Evolutionary conservation across 2,113 vertebrate species (phyloP).

Genomic region (Eonycteris spelaea): DNA sequence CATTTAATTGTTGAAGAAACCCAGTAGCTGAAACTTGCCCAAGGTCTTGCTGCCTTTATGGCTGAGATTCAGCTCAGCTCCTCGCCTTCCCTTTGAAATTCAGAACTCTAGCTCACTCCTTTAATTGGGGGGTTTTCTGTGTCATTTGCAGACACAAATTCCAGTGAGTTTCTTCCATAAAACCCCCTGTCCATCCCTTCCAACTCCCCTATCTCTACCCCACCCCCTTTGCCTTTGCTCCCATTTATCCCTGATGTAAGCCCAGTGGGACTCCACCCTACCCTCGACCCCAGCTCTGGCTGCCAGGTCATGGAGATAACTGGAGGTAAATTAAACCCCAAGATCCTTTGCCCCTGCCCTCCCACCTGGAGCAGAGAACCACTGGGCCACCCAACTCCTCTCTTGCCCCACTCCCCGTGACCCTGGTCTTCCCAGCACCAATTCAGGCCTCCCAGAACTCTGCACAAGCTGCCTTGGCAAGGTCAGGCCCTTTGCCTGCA

Average conservation of each 20-base stretch:
- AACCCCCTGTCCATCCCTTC: not conserved
- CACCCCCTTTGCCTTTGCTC: too few relatives aligned
- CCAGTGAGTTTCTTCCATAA: not conserved
- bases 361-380: not conserved
- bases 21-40: not conserved
- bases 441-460: not conserved
- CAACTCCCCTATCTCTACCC: not conserved
- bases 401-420: not conserved
- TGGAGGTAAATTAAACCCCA: not conserved
- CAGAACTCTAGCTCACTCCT: not conserved
- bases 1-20: not conserved
- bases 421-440: not conserved
- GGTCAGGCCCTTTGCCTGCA: not conserved
- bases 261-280: not conserved
- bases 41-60: not conserved
- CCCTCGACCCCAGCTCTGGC: not conserved
- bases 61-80: not conserved
- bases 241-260: not conserved
- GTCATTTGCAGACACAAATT: not conserved
- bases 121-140: not conserved
- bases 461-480: not conserved
- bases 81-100: not conserved
- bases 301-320: not conserved
- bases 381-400: accelerated
- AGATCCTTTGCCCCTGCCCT: not conserved